phyloP scores from a whole-genome alignment of 2,113 vertebrate genomes.

The Trochalopteron elliotii region DNA sequence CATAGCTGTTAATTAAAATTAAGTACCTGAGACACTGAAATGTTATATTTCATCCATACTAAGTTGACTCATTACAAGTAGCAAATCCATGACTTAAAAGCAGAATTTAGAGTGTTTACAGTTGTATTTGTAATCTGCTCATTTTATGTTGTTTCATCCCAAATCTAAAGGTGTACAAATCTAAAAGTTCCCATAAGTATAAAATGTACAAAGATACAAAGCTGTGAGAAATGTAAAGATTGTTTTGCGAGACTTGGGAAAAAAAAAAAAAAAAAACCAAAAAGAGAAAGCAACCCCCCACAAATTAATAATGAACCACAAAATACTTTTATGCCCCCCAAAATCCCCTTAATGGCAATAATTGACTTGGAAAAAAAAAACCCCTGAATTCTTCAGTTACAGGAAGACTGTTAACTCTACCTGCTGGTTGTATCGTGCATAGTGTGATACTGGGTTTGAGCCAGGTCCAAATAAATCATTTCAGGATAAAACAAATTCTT shows the following conservation, averaged over 20 bases:
- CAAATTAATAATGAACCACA: not conserved
- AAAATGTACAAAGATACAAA: not conserved
- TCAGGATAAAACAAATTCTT: not conserved
- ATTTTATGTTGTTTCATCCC: not conserved
- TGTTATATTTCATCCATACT: not conserved
- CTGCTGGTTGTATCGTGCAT: not conserved
- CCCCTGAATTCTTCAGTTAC: not conserved
- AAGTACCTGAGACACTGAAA: not conserved
- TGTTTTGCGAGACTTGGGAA: not conserved
- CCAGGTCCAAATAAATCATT: not conserved
- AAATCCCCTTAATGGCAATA: not conserved
- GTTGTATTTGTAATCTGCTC: not conserved
- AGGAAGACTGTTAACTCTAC: not conserved
- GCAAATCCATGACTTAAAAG: not conserved
- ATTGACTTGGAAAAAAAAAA: not conserved
- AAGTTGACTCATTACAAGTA: not conserved
- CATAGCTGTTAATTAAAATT: not conserved
- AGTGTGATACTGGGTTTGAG: not conserved
- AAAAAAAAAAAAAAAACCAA: rapidly evolving
- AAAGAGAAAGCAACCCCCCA: not conserved
- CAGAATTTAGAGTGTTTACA: not conserved
- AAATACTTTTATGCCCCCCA: rapidly evolving
- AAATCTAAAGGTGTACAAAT: not conserved
- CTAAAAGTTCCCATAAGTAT: not conserved
- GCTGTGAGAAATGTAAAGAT: not conserved